Conservation (phyloP, 2,888 invertebrate genomes). For the Drosophila meridionalis region DNA sequence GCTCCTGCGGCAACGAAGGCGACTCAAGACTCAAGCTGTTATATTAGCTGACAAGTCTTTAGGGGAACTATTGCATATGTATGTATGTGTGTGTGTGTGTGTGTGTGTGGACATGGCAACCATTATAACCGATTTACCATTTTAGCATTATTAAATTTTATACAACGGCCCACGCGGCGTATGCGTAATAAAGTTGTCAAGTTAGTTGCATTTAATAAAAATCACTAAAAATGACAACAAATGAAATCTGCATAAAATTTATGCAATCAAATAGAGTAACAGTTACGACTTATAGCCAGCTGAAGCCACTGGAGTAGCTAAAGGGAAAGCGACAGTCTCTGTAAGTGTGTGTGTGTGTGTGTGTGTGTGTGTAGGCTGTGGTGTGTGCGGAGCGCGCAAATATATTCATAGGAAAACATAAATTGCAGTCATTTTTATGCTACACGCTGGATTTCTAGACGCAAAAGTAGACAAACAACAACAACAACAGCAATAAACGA, state of each 20-base stretch:
- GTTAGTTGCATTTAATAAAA: slow-evolving; percentile 75
- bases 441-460: slow-evolving; percentile 79
- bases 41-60: slow-evolving; percentile 71
- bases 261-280: slow-evolving; percentile 75
- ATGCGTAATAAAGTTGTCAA: slow-evolving; percentile 79
- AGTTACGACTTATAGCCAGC: slow-evolving; percentile 40
- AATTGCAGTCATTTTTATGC: slow-evolving; percentile 83
- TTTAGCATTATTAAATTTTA: slow-evolving; percentile 69
- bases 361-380: not conserved
- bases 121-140: slow-evolving; percentile 33
- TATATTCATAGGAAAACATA: slow-evolving; percentile 82
- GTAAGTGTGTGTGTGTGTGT: not conserved
- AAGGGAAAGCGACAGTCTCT: slow-evolving; percentile 1
- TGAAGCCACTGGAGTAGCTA: slow-evolving; percentile 20
- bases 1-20: slow-evolving; percentile 29
- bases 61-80: not conserved
- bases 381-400: slow-evolving; percentile 40
- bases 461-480: slow-evolving; percentile 65
- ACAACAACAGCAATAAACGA: slow-evolving; percentile 40
- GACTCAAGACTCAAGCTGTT: slow-evolving; percentile 70
- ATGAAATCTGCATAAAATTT: slow-evolving; percentile 76
- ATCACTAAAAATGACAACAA: slow-evolving; percentile 75
- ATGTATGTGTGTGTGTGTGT: not conserved
- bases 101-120: slow-evolving; percentile 46
- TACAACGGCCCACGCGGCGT: slow-evolving; percentile 55